phyloP scores from a whole-genome alignment of 2,888 invertebrate genomes.

The Maniola hyperantus region DNA sequence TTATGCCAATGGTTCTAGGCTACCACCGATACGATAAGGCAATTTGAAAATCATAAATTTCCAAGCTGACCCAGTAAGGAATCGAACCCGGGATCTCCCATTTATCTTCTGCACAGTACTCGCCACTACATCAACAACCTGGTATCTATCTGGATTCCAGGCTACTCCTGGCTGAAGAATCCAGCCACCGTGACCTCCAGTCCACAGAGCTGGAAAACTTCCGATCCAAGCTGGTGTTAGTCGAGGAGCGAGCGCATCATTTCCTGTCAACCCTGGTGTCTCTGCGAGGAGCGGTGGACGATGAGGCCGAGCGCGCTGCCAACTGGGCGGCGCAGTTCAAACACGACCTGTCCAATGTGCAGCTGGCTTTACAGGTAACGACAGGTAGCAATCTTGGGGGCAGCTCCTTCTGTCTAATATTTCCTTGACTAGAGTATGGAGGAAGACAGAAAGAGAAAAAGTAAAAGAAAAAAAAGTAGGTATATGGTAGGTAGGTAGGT shows the following conservation, averaged over 20 bases:
- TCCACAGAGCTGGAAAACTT: conserved; percentile 68
- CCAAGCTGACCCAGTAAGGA: no score
- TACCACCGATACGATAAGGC: no score
- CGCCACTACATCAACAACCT: no score
- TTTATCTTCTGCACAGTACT: no score
- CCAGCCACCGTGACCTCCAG: conserved; percentile 64
- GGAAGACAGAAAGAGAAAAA: no score
- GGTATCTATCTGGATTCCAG: conserved; percentile 45
- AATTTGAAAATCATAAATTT: no score
- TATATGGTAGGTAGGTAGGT: no score
- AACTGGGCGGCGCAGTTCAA: conserved; percentile 80
- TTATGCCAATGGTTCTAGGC: no score
- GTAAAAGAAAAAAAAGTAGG: no score
- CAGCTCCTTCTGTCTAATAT: neutral
- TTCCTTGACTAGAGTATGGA: neutral
- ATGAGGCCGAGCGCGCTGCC: conserved; percentile 74
- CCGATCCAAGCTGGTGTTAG: conserved; percentile 68
- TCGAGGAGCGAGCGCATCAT: conserved; percentile 72
- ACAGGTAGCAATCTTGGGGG: neutral
- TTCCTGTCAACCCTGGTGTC: conserved; percentile 71
- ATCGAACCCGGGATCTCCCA: no score
- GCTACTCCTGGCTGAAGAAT: conserved; percentile 63
- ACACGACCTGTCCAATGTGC: conserved; percentile 77
- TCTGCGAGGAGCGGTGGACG: conserved; percentile 73
- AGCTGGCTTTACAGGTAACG: conserved; percentile 71